phyloP scores from a whole-genome alignment of 2,888 invertebrate genomes.

The Helleia helle region DNA sequence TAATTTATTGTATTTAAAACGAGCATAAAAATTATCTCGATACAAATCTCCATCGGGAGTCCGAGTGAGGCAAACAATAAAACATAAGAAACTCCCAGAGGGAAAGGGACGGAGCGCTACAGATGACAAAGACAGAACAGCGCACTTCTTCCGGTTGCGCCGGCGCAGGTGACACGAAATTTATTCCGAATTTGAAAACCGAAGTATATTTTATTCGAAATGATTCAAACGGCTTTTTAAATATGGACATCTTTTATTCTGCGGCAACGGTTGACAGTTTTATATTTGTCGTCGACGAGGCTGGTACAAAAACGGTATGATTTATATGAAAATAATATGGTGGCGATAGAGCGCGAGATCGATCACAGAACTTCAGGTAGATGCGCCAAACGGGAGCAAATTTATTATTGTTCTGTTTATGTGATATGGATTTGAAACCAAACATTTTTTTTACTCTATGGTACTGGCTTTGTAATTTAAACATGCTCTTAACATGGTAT shows the following conservation, averaged over 20 bases:
- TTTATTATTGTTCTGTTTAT: too few species aligned
- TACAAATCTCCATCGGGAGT: slow-evolving; percentile 51
- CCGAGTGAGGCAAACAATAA: slow-evolving; percentile 59
- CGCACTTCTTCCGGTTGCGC: slow-evolving; percentile 65
- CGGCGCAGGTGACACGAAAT: slow-evolving; percentile 70
- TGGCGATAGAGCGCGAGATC: slow-evolving; percentile 31
- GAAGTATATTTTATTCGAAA: slow-evolving; percentile 67
- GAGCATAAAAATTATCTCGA: slow-evolving; percentile 61
- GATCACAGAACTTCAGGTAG: slow-evolving; percentile 26
- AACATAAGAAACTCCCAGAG: slow-evolving; percentile 29
- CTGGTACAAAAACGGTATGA: slow-evolving; percentile 53
- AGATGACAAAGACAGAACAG: slow-evolving; percentile 26
- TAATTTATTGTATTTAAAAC: slow-evolving; percentile 67
- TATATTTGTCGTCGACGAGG: slow-evolving; percentile 66
- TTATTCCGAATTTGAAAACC: slow-evolving; percentile 73
- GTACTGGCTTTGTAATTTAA: too few species aligned
- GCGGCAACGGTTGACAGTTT: slow-evolving; percentile 65
- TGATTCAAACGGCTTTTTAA: slow-evolving; percentile 71
- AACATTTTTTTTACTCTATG: too few species aligned
- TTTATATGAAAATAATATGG: slow-evolving; percentile 64
- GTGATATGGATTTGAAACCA: too few species aligned
- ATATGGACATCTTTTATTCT: slow-evolving; percentile 67
- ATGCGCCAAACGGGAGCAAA: background rate
- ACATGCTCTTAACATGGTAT: too few species aligned
- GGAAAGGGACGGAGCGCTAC: slow-evolving; percentile 35